phyloP scores from a whole-genome alignment of 2,888 invertebrate species.

The Brachyptera putata region DNA sequence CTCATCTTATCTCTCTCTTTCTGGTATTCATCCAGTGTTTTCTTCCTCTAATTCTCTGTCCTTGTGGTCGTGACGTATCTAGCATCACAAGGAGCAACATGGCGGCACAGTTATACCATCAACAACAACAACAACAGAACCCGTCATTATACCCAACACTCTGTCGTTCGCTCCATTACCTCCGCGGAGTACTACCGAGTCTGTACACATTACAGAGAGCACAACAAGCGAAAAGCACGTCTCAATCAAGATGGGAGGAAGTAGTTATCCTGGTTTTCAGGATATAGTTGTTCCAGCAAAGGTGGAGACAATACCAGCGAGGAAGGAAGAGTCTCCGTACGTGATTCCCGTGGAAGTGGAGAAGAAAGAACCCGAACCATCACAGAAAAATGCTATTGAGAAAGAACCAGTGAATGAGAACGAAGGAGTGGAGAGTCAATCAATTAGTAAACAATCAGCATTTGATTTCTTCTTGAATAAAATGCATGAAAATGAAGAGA shows the following conservation, averaged over 20 bases:
- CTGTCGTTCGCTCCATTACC: background rate
- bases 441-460: slow-evolving; percentile 60
- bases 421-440: slow-evolving; percentile 50
- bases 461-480: slow-evolving; percentile 63
- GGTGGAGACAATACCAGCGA: background rate
- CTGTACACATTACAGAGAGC: slow-evolving; percentile 36
- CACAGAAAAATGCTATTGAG: slow-evolving; percentile 9
- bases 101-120: no score
- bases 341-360: background rate
- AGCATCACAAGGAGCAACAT: no score
- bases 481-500: slow-evolving; percentile 47
- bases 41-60: no score
- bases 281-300: background rate
- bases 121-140: no score
- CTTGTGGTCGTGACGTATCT: no score
- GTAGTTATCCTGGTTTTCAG: slow-evolving; percentile 26
- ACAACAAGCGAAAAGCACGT: slow-evolving; percentile 38
- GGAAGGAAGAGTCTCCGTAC: slow-evolving; percentile 17
- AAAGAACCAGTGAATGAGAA: slow-evolving; percentile 14
- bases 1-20: no score
- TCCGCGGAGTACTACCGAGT: slow-evolving; percentile 22
- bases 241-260: slow-evolving; percentile 35
- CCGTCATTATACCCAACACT: background rate
- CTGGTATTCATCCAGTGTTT: no score
- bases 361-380: background rate